Conservation (phyloP, 2,113 vertebrate species). For the Solenodon paradoxus region DNA sequence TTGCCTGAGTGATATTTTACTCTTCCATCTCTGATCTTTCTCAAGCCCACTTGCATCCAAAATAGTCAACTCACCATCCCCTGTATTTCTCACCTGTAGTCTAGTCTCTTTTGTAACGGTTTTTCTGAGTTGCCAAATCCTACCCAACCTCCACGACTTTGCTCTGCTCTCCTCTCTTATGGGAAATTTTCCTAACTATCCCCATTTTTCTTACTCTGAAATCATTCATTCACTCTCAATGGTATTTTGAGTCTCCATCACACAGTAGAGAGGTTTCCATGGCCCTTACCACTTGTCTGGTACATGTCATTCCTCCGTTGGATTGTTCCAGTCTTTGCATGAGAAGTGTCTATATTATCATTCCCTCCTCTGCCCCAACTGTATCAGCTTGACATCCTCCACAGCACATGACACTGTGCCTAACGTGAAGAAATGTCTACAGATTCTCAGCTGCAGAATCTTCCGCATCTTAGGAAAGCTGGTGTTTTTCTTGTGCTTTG, state of each 20-base stretch:
- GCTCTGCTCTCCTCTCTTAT: neutral
- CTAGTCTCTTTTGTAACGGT: neutral
- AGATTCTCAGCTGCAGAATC: neutral
- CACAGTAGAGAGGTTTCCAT: neutral
- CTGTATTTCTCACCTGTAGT: neutral
- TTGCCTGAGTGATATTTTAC: neutral
- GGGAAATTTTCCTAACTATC: neutral
- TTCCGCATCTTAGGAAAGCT: neutral
- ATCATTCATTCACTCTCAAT: neutral
- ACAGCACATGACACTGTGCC: neutral
- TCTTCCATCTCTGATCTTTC: neutral
- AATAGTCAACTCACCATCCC: neutral
- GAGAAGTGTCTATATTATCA: neutral
- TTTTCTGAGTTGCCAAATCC: neutral
- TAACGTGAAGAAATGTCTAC: neutral
- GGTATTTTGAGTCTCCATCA: neutral
- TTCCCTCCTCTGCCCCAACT: neutral
- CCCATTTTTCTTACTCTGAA: neutral
- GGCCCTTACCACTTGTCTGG: neutral
- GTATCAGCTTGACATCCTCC: neutral
- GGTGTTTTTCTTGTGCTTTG: neutral
- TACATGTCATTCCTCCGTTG: neutral
- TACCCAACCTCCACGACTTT: neutral
- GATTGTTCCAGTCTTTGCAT: neutral
- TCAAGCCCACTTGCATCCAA: neutral